phyloP scores from a whole-genome alignment of 2,113 vertebrate genomes.

The Gymnarchus niloticus region DNA sequence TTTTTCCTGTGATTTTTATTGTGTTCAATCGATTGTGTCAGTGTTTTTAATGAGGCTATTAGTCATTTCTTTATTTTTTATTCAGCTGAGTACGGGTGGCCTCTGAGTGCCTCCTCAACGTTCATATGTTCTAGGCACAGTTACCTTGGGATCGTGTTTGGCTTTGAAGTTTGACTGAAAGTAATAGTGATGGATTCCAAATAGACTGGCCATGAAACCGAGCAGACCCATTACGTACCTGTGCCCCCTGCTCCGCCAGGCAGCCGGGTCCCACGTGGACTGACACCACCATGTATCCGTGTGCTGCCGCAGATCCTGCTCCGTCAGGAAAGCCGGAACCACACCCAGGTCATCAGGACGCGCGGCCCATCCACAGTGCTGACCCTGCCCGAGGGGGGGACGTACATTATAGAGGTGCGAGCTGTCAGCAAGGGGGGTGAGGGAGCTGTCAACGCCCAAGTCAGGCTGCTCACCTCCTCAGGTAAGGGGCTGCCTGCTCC shows the following conservation, averaged over 20 bases:
- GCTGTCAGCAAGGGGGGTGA: constrained; percentile 88
- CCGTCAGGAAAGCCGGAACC: constrained; percentile 82
- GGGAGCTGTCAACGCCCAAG: constrained; percentile 77
- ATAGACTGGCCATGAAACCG: neutral
- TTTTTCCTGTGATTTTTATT: neutral
- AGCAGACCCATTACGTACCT: neutral
- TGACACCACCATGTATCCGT: neutral
- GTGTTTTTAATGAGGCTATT: constrained; percentile 14
- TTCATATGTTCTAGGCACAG: neutral
- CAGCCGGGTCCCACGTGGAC: neutral
- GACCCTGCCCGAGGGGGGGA: constrained; percentile 80
- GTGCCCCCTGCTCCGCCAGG: neutral
- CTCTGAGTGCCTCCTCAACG: neutral
- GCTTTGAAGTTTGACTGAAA: neutral
- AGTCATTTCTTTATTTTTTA: neutral
- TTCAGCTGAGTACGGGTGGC: neutral
- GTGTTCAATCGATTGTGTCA: constrained; percentile 9
- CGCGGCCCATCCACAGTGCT: constrained; percentile 82
- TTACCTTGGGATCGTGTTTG: neutral
- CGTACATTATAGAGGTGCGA: constrained; percentile 88
- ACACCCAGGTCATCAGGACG: constrained; percentile 84
- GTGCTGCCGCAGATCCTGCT: constrained; percentile 71
- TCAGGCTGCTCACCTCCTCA: constrained; percentile 84
- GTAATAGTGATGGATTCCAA: neutral
- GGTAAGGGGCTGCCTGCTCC: constrained; percentile 57